Percentiles rank a stretch among this genome's conserved stretches.
These are phyloP conservation scores for Oryzias celebensis DNA, from an alignment of 2,113 vertebrate species.

Conservation along the genomic window DNA sequence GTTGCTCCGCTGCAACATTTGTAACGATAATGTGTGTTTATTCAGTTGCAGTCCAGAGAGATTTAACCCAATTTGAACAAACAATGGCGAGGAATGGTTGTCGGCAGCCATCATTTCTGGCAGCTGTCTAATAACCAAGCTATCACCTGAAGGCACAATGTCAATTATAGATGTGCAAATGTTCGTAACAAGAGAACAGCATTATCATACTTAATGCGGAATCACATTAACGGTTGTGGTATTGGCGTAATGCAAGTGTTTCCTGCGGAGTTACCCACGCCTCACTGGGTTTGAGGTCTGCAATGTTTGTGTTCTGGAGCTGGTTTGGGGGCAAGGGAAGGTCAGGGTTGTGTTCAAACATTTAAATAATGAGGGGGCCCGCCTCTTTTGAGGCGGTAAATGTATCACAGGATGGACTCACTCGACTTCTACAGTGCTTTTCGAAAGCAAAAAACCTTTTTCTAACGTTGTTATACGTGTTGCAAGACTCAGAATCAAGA, in stretches of 20 bases:
- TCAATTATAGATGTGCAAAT: conserved; percentile 47
- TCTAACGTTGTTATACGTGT: too few species aligned
- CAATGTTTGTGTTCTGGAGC: not conserved
- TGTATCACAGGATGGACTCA: too few species aligned
- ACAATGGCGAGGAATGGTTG: conserved; percentile 12
- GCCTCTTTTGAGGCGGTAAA: not conserved
- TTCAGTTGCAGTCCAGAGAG: too few species aligned
- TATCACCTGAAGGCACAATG: conserved; percentile 23
- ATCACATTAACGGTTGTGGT: conserved; percentile 37
- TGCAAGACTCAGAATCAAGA: too few species aligned
- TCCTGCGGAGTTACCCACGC: conserved; percentile 27
- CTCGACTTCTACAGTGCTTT: too few species aligned
- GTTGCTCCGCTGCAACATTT: too few species aligned
- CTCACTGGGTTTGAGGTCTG: conserved; percentile 27
- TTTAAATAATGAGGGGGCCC: not conserved
- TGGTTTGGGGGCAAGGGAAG: not conserved
- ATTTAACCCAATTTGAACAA: conserved; percentile 1
- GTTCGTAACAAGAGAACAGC: conserved; percentile 47
- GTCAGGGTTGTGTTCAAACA: not conserved
- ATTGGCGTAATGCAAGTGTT: conserved; percentile 21
- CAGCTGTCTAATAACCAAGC: conserved; percentile 19
- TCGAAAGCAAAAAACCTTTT: too few species aligned
- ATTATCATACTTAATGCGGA: conserved; percentile 58
- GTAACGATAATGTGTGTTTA: too few species aligned
- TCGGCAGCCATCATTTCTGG: conserved; percentile 20